Evolutionary conservation across 2,113 vertebrate genomes (phyloP), one percentile per base, ranked within the genome.

Genomic region (Nesogale talazaci): DNA sequence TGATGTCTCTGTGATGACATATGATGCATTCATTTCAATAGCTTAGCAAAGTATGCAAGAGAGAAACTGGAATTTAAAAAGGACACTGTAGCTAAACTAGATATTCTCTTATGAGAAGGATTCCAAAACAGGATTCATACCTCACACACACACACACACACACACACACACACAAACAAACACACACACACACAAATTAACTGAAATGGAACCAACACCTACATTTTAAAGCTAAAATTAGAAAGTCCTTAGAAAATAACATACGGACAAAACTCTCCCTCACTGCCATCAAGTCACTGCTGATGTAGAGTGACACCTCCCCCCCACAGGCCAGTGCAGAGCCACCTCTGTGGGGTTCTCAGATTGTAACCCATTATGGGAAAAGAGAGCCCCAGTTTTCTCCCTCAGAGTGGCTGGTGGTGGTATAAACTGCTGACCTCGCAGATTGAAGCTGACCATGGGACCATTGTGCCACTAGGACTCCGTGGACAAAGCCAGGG

Each of bases 51-150:
- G 72, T 9, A 80, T n/a, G 77, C 40, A 57, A 85, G 74, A 86
- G 56, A 76, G 12, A 86, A 78, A 59, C 63, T 83, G 74, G 77
- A 85, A 12, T 36, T 92, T 36, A n/a, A 83, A 79, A 84, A 56
- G 9, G 65, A 67, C 3, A 42, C 27, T 31, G 8, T 7, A 52
- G 70, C 34, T 22, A 72, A 36, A 72, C 9, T 72, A 12, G 34
- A 36, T 72, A 36, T 20, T 20, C 46, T 8, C 20, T 23, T 72
- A 20, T 19, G 2, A 36, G 34, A 72, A 72, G 36, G 36, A 36
- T 20, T 52, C 46, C 14, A 34, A 72, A 72, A 36, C 7, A 72
- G 34, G 20, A 36, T 72, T 27, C 34, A 36, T 36, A 72, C 34
- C 34, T 72, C 20, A 72, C 8, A 72, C 34, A n/a, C 2, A 72